Evolutionary conservation across 2,888 invertebrate genomes (phyloP).

Genomic region (Cryptocephalus moraei): DNA sequence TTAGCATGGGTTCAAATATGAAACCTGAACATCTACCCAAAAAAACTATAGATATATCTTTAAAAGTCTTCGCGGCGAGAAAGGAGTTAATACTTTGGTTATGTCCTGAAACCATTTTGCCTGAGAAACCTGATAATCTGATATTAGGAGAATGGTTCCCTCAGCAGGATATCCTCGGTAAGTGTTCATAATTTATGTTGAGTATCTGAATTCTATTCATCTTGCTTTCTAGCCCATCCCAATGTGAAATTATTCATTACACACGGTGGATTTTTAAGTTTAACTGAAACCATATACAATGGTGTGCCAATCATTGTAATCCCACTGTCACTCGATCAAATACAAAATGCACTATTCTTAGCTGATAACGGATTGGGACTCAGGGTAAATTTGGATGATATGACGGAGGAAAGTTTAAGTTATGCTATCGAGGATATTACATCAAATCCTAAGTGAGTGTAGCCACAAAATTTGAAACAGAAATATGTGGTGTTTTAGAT

Average conservation of each 20-base stretch:
- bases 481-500: too few relatives aligned
- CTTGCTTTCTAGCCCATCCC: conserved; percentile 36
- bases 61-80: conserved; percentile 46
- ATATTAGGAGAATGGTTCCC: conserved; percentile 27
- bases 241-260: conserved; percentile 48
- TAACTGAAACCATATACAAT: conserved; percentile 44
- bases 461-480: too few relatives aligned
- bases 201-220: too few relatives aligned
- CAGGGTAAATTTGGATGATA: too few relatives aligned
- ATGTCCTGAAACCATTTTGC: conserved; percentile 39
- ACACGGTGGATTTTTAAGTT: conserved; percentile 48
- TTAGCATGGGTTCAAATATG: conserved; percentile 52
- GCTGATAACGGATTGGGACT: conserved; percentile 23
- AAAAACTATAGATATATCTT: conserved; percentile 42
- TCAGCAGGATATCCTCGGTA: conserved; percentile 36
- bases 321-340: conserved; percentile 44
- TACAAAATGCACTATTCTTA: conserved; percentile 38
- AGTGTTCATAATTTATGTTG: conserved; percentile 31
- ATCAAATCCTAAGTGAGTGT: too few relatives aligned
- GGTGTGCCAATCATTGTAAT: conserved; percentile 42
- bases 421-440: too few relatives aligned
- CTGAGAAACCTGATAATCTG: conserved; percentile 33
- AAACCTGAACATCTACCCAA: conserved; percentile 43
- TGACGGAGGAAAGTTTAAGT: too few relatives aligned
- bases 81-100: conserved; percentile 60